These are phyloP conservation scores for Mohoua ochrocephala DNA, from an alignment of 2,113 vertebrate genomes.

Conservation along the genomic window DNA sequence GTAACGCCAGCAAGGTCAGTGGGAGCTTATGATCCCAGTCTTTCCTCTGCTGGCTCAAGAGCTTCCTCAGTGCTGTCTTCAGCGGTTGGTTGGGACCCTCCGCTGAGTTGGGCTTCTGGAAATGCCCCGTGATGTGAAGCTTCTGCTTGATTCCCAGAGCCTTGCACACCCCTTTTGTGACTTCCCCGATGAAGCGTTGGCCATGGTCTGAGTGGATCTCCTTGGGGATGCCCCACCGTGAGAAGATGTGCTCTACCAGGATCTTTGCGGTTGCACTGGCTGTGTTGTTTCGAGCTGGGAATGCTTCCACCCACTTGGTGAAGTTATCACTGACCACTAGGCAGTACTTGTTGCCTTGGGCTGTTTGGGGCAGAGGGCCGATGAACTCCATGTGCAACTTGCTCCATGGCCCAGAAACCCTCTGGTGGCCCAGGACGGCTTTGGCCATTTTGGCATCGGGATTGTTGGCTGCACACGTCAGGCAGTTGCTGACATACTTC, in stretches of 20 bases:
- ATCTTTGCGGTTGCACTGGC: neutral
- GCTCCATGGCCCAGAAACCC: conserved; percentile 47
- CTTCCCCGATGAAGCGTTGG: neutral
- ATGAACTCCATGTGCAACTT: conserved; percentile 49
- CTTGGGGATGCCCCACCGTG: conserved; percentile 30
- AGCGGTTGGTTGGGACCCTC: neutral
- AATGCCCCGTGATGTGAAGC: conserved; percentile 25
- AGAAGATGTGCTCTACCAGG: conserved; percentile 23
- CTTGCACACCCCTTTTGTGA: conserved; percentile 29
- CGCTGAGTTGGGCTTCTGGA: neutral
- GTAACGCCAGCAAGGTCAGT: conserved; percentile 8
- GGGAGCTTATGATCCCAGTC: conserved; percentile 48
- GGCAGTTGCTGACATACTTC: conserved; percentile 50
- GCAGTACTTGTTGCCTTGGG: conserved; percentile 40
- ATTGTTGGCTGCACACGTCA: conserved; percentile 10
- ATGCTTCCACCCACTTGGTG: conserved; percentile 42
- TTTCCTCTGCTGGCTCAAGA: conserved; percentile 25
- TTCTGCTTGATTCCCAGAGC: conserved; percentile 50
- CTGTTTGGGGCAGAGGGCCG: conserved; percentile 36
- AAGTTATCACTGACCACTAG: conserved; percentile 37
- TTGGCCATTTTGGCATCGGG: neutral
- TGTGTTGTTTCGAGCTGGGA: neutral
- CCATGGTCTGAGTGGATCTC: neutral
- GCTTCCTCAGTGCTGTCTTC: neutral
- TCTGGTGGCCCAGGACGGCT: conserved; percentile 24